These are phyloP conservation scores for Ariopsis seemanni DNA, from an alignment of 2,113 vertebrate genomes.

Conservation along the genomic window DNA sequence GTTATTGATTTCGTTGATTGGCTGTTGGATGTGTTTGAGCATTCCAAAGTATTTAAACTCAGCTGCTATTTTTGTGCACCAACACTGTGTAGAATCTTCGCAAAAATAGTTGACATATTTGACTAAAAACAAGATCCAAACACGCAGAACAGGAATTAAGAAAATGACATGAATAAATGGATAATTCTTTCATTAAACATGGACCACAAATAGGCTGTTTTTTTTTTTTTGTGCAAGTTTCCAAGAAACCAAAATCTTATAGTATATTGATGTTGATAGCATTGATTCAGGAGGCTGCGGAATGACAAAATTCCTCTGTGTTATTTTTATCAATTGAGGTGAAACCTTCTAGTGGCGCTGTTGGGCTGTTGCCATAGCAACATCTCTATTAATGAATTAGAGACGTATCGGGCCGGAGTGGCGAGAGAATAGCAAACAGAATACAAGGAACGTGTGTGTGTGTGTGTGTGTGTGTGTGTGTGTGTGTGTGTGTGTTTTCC, in stretches of 20 bases:
- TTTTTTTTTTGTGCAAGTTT: not conserved
- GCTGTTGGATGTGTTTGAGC: not conserved
- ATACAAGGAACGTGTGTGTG: constrained; percentile 33
- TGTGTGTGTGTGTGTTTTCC: constrained; percentile 33
- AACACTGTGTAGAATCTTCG: not conserved
- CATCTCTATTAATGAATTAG: constrained; percentile 51
- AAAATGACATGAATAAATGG: not conserved
- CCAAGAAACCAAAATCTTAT: constrained; percentile 11
- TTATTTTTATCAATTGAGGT: constrained; percentile 55
- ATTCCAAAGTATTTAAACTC: not conserved
- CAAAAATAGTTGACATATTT: not conserved
- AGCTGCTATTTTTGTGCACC: not conserved
- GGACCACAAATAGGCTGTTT: not conserved
- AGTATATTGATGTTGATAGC: not conserved
- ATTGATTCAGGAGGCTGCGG: constrained; percentile 19
- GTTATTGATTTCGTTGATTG: not conserved
- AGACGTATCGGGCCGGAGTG: constrained; percentile 44
- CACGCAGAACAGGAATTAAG: not conserved
- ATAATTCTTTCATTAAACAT: not conserved
- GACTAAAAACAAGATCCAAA: not conserved
- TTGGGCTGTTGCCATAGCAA: constrained; percentile 52
- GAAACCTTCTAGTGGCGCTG: constrained; percentile 49
- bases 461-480: constrained; percentile 27
- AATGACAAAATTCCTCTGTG: constrained; percentile 38
- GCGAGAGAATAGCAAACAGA: constrained; percentile 43